Evolutionary conservation across 2,113 vertebrate species (phyloP).

Genomic region (Podarcis cretensis): DNA sequence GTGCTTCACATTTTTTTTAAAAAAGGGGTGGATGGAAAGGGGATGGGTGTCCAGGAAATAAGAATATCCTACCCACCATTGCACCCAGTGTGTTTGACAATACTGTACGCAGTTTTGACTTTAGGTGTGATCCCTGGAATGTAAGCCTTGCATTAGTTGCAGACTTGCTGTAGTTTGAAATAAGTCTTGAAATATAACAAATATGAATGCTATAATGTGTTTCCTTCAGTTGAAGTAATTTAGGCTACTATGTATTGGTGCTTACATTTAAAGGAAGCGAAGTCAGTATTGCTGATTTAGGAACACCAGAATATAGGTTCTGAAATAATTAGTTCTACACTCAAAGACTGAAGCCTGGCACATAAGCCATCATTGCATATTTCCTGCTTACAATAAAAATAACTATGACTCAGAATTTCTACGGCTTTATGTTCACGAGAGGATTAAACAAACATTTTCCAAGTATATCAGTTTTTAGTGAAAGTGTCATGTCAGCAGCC

Average conservation of each 20-base stretch:
- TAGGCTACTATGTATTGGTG: background rate
- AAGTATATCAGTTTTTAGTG: background rate
- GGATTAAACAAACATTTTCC: slow-evolving; percentile 12
- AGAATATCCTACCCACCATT: too few relatives aligned
- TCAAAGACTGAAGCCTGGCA: background rate
- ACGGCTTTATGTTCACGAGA: background rate
- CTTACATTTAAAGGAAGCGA: background rate
- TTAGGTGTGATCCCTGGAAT: too few relatives aligned
- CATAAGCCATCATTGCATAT: slow-evolving; percentile 2
- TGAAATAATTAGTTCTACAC: background rate
- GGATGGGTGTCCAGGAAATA: too few relatives aligned
- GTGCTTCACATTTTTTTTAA: too few relatives aligned
- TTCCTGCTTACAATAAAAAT: background rate
- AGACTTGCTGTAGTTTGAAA: background rate
- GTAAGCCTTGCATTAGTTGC: too few relatives aligned
- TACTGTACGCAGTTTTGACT: too few relatives aligned
- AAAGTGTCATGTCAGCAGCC: background rate
- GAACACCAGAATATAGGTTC: slow-evolving; percentile 15
- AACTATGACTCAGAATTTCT: background rate
- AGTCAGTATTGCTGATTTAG: background rate
- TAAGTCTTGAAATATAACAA: background rate
- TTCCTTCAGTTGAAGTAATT: background rate
- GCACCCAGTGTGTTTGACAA: too few relatives aligned
- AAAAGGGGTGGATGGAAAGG: too few relatives aligned
- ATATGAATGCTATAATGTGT: background rate